These are phyloP conservation scores for Trachymyrmex cornetzi DNA, from an alignment of 1,140 invertebrate genomes.

Conservation along the genomic window DNA sequence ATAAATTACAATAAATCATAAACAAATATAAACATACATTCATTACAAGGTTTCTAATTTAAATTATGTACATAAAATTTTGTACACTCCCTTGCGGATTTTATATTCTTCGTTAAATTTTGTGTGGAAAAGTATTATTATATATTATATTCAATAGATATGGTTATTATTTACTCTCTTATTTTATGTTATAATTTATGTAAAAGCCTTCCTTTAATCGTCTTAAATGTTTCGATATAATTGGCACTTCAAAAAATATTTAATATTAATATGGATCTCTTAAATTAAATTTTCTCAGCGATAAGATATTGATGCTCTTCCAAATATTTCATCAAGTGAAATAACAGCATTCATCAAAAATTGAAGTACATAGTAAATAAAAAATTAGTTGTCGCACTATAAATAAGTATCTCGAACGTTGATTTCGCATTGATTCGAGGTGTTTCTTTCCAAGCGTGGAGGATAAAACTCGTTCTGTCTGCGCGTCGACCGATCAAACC, in stretches of 20 bases:
- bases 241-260: background rate
- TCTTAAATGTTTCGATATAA: background rate
- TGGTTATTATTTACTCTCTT: background rate
- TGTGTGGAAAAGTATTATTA: background rate
- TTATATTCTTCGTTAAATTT: background rate
- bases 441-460: background rate
- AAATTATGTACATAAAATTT: background rate
- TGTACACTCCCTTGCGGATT: background rate
- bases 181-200: conserved; percentile 1
- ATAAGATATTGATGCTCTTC: background rate
- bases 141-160: background rate
- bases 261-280: background rate
- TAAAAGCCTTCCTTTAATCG: background rate
- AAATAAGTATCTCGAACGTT: conserved; percentile 3
- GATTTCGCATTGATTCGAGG: conserved; percentile 24
- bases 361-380: background rate
- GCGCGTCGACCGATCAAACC: conserved; percentile 18
- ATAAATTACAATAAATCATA: conserved; percentile 17
- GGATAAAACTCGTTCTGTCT: conserved; percentile 44
- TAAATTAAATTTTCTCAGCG: background rate
- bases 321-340: background rate
- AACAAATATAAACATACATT: background rate
- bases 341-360: background rate
- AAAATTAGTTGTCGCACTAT: background rate
- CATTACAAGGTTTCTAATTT: background rate